Conservation (phyloP, 1,140 invertebrate species). For the Laupala kohalensis region DNA sequence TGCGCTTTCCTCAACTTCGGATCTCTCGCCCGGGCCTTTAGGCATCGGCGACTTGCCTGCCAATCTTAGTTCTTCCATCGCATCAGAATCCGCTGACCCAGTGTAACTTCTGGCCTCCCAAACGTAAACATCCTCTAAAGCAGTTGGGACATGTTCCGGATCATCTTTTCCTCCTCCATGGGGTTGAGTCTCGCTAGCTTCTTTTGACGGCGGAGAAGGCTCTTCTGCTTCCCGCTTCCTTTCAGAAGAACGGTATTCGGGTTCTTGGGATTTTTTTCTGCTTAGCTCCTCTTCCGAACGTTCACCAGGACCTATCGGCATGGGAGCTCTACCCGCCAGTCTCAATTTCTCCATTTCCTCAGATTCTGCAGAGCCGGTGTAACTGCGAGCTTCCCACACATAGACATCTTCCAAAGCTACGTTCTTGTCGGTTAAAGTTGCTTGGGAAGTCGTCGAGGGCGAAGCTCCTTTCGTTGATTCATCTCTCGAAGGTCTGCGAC, state of each 20-base stretch:
- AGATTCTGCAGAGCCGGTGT: not conserved
- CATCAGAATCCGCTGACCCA: not conserved
- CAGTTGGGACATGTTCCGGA: not conserved
- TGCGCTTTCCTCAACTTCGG: not conserved
- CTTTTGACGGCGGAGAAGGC: too few species aligned
- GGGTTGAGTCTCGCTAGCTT: not conserved
- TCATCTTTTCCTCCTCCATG: not conserved
- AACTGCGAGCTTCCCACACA: not conserved
- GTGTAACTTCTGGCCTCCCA: not conserved
- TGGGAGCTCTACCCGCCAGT: not conserved
- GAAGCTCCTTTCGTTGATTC: too few species aligned
- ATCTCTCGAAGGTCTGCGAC: too few species aligned
- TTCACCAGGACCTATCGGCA: not conserved
- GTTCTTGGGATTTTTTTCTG: not conserved
- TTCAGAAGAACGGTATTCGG: too few species aligned
- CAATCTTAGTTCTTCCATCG: not conserved
- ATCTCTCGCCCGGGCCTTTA: not conserved
- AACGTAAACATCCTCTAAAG: not conserved
- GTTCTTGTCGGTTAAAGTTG: too few species aligned
- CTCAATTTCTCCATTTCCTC: not conserved
- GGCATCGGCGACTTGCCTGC: not conserved
- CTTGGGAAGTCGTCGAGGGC: too few species aligned
- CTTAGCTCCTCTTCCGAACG: not conserved
- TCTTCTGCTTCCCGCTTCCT: too few species aligned
- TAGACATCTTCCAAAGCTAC: not conserved